Evolutionary conservation across 92 coral and sea anemone species (phyloP), one percentile per base, ranked within the genome.

Genomic region (Blastomussa wellsi): DNA sequence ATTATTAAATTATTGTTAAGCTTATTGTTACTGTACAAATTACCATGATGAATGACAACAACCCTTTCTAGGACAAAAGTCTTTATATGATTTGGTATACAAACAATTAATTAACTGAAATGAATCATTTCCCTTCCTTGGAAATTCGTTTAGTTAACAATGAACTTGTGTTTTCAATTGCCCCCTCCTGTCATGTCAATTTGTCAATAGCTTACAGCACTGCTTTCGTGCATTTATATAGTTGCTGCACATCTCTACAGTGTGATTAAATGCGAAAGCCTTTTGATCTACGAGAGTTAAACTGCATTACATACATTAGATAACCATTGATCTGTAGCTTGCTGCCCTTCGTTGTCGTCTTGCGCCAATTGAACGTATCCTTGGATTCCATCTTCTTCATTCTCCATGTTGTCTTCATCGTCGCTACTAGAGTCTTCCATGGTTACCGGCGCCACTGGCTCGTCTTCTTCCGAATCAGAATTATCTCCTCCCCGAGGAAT

Each of bases 341-440:
- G 79, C 37, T 77, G 82, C 53, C 52, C 59, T 26, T 86, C 90
- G 60, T 82, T 91, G 62, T 91, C 98, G 60, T 88, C 90, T 82
- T 89, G 94, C 19, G 95, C 73, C 33, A 94, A 76, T 37, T 94
- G 93, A 28, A 94, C 86, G 69, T 94, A 94, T 35, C 98, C 98
- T 48, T 84, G 88, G 55, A 65, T 82, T 7, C 52, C 60, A 12
- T 87, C 86, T 19, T 60, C 84, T 1, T 69, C 90, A 8, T 83
- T 89, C 66, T 48, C 90, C 62, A 80, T 53, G 32, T 81, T 72
- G 77, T 90, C 98, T 17, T 93, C 97, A 17, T 93, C 97, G 37
- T 89, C 95, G 44, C 95, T 91, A 47, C 93, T 90, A 36, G 94
- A 73, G 49, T 78, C 86, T 39, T 89, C 91, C 37, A 85, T 5